phyloP scores from a whole-genome alignment of 2,888 invertebrate species.

The Perdita meconis region DNA sequence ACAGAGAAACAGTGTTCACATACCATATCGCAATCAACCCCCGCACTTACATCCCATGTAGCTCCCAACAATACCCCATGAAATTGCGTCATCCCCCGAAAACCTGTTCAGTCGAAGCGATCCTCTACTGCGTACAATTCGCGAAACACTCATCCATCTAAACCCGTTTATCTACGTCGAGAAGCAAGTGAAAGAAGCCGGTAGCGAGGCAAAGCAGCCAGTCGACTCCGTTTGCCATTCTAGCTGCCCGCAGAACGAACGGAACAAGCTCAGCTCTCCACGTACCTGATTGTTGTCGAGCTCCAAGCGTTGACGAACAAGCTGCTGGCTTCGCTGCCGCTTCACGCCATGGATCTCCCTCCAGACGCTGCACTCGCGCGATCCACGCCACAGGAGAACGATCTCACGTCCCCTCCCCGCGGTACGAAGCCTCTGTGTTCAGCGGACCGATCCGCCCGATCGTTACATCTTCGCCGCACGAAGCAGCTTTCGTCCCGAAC shows the following conservation, averaged over 20 bases:
- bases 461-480: slow-evolving; percentile 51
- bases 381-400: slow-evolving; percentile 17
- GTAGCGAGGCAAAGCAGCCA: slow-evolving; percentile 21
- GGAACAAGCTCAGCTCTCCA: neutral
- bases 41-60: no score
- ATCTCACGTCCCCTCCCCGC: slow-evolving; percentile 17
- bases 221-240: neutral
- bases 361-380: slow-evolving; percentile 38
- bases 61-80: no score
- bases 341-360: slow-evolving; percentile 58
- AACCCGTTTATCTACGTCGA: neutral
- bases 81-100: slow-evolving; percentile 25
- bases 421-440: slow-evolving; percentile 8
- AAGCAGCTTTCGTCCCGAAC: neutral
- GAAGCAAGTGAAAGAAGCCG: slow-evolving; percentile 13
- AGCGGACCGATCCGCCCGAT: slow-evolving; percentile 14
- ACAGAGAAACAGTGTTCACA: neutral
- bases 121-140: neutral
- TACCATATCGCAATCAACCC: neutral
- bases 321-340: slow-evolving; percentile 32
- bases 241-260: neutral
- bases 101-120: neutral
- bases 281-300: slow-evolving; percentile 50
- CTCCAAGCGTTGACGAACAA: slow-evolving; percentile 34
- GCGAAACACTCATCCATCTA: neutral